Percentiles rank a stretch among this genome's conserved stretches.
Evolutionary conservation across 2,113 vertebrate species (phyloP).

Genomic region (Gymnogyps californianus): DNA sequence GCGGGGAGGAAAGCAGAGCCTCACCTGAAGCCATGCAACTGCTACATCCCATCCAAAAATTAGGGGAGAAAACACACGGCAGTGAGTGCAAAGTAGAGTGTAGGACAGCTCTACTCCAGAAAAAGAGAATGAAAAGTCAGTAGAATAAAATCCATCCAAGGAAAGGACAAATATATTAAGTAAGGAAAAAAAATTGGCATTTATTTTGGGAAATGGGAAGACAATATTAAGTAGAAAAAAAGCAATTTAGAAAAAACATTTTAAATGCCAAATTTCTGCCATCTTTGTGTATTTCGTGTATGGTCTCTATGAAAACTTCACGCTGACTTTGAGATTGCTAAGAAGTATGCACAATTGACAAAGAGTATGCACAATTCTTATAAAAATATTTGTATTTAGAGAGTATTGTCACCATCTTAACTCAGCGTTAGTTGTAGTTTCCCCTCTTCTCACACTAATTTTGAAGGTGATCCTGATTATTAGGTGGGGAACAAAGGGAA

Average conservation of each 20-base stretch:
- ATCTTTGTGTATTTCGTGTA: not conserved
- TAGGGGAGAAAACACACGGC: not conserved
- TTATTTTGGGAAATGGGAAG: not conserved
- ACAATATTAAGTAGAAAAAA: not conserved
- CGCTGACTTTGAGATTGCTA: not conserved
- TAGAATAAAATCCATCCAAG: not conserved
- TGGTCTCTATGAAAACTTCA: not conserved
- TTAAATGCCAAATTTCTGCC: not conserved
- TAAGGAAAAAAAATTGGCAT: not conserved
- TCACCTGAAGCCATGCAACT: not conserved
- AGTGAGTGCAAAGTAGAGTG: not conserved
- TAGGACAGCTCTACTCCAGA: not conserved
- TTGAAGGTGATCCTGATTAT: not conserved
- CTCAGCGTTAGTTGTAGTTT: not conserved
- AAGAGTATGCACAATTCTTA: not conserved
- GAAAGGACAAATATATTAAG: not conserved
- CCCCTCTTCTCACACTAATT: not conserved
- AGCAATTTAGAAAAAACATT: not conserved
- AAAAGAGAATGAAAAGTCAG: not conserved
- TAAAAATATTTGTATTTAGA: not conserved
- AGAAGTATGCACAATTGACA: not conserved
- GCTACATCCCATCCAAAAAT: not conserved
- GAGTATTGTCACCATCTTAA: not conserved
- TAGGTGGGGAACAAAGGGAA: not conserved
- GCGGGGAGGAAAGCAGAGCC: not conserved